These are phyloP conservation scores for Triplophysa rosa DNA, from an alignment of 2,113 vertebrate genomes.

Conservation along the genomic window DNA sequence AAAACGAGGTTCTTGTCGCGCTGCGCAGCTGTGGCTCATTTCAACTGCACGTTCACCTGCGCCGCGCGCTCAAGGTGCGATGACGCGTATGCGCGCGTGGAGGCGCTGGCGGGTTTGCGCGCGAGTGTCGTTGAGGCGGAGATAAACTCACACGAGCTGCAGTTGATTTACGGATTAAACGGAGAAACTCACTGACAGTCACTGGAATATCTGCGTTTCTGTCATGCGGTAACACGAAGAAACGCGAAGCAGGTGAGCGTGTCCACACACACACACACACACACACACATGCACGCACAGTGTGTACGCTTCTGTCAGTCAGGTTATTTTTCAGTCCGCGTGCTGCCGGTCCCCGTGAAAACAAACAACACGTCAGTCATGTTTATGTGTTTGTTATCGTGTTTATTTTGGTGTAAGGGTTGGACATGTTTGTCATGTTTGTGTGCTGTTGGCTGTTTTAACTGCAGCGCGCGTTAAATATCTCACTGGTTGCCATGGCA, in stretches of 20 bases:
- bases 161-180: slow-evolving; percentile 1
- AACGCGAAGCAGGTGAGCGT: slow-evolving; percentile 15
- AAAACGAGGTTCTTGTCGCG: no score
- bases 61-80: slow-evolving; percentile 23
- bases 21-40: background rate
- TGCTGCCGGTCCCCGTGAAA: background rate
- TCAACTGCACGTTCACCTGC: slow-evolving; percentile 8
- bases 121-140: background rate
- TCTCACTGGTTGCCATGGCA: slow-evolving; percentile 26
- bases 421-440: background rate
- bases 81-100: background rate
- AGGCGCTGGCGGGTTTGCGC: slow-evolving; percentile 11
- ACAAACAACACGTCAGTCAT: background rate
- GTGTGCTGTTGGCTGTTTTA: slow-evolving; percentile 7
- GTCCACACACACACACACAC: background rate
- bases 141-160: slow-evolving; percentile 6
- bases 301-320: background rate
- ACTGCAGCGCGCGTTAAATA: slow-evolving; percentile 21
- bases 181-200: slow-evolving; percentile 1
- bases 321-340: background rate
- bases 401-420: background rate
- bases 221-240: slow-evolving; percentile 11
- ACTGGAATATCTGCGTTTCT: background rate
- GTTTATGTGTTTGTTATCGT: background rate
- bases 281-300: background rate